Base-by-base conservation (phyloP, 2,797 vertebrate species). In the Staurois parvus region DNA sequence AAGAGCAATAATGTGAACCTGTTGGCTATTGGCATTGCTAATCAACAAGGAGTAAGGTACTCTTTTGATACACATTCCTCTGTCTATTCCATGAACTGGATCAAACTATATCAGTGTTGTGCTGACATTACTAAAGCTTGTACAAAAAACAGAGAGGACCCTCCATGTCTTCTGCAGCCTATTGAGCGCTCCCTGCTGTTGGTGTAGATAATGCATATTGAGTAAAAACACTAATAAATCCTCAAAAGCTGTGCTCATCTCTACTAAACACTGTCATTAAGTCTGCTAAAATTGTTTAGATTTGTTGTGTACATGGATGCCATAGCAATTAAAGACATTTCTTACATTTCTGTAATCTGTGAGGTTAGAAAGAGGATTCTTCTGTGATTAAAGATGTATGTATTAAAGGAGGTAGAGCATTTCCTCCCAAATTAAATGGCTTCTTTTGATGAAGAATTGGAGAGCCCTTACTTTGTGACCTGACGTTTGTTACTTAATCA, bases 401-500 rank as follows among this genome's bases (percentile, higher is more conserved):
- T 26, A 68, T 79, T 68, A 59, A 69, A 42, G 76, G 88, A 89
- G 79, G 85, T 80, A 85, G 79, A 85, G 77, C 84, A 88, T 88
- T 88, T 78, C 89, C 81, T 87, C 77, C n/a, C 74, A 78, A 88
- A 91, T 84, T 76, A 89, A 89, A 87, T 59, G 45, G 88, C 72
- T 0, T 6, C 52, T 88, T 88, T 89, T 90, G 88, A 93, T 90
- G 89, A 89, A 89, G 86, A 83, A 74, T 67, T 79, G 62, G 64
- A 87, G 93, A 90, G 24, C 81, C 88, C 88, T 76, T 85, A 83
- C 86, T 88, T 88, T 84, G 81, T 92, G 92, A 92, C 89, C 89
- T 88, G 78, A 87, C 91, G 90, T 94, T 94, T 93, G 92, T 91
- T 90, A 91, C 90, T 94, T 93, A 94, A 92, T 91, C 87, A 88